These are phyloP conservation scores for Chironomus striatipennis DNA, from an alignment of 1,140 invertebrate species.

Conservation along the genomic window DNA sequence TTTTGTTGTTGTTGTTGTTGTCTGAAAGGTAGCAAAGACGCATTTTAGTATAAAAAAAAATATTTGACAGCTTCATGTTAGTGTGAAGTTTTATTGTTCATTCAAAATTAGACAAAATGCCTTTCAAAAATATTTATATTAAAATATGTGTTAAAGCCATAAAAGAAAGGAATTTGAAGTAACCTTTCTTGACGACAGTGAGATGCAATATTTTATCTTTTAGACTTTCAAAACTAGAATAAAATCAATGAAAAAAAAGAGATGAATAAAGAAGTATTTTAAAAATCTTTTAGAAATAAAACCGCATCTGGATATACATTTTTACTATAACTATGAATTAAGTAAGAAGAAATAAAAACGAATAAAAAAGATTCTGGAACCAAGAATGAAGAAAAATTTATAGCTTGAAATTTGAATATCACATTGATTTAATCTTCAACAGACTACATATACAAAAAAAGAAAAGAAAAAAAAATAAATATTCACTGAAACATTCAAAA, in stretches of 20 bases:
- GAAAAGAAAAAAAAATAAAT: background rate
- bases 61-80: no score
- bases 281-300: background rate
- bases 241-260: background rate
- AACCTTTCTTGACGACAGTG: no score
- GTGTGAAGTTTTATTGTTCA: no score
- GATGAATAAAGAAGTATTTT: background rate
- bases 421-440: background rate
- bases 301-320: background rate
- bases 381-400: background rate
- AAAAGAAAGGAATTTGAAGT: no score
- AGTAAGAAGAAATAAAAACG: background rate
- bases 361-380: background rate
- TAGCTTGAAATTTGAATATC: background rate
- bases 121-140: no score
- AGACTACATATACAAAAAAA: background rate
- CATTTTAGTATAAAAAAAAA: no score
- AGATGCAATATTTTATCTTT: no score
- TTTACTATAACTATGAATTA: background rate
- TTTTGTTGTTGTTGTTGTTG: no score
- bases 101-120: no score
- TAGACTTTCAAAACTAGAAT: background rate
- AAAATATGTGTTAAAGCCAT: no score
- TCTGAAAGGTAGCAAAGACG: no score
- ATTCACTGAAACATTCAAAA: no score